Base-by-base conservation (phyloP, 2,888 invertebrate species). In the Sinopyrophorus schimmeli region DNA sequence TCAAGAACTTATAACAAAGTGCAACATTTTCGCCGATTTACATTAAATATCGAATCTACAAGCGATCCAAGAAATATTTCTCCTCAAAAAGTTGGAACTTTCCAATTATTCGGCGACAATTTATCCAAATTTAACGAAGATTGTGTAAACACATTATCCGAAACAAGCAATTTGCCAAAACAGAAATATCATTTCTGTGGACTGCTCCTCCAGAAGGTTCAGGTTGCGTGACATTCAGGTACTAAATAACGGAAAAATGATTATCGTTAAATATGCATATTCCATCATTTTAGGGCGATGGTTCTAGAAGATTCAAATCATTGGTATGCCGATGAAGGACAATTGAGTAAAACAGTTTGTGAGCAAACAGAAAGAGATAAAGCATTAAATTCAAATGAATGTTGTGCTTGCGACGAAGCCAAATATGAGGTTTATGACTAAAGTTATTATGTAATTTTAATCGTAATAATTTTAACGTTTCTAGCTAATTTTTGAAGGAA, bases 391-490 rank as follows among this genome's bases (percentile, higher is more conserved):
- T 37, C 76, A 71, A 14, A 76, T 75, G 80, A 83, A 55, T 96
- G 96, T 71, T 94, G 94, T 74, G 92, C 96, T 5, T 96, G 96
- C 70, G 94, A 95, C 66, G 93, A 95, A 67, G 98, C 97, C 47
- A 93, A 94, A 72, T 98, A 98, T 73, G 89, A 34, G 32, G 7
- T 20, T 16, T 28, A 12, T 44, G 14, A 15, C 12, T 9, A 21
- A 32, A n/a, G n/a, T n/a, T n/a, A n/a, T n/a, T n/a, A n/a, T n/a
- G n/a, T n/a, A n/a, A n/a, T n/a, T n/a, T n/a, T n/a, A n/a, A n/a
- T n/a, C n/a, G n/a, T n/a, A 17, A 23, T 9, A 24, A 11, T 42
- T 18, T 12, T 6, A n/a, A n/a, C n/a, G 14, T 20, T 56, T 57
- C 64, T 60, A 89, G 89, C 75, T 89, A 70, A 81, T 81, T 71